Evolutionary conservation across 2,113 vertebrate species (phyloP), one percentile per base, ranked within the genome.

Genomic region (Todiramphus chloris): DNA sequence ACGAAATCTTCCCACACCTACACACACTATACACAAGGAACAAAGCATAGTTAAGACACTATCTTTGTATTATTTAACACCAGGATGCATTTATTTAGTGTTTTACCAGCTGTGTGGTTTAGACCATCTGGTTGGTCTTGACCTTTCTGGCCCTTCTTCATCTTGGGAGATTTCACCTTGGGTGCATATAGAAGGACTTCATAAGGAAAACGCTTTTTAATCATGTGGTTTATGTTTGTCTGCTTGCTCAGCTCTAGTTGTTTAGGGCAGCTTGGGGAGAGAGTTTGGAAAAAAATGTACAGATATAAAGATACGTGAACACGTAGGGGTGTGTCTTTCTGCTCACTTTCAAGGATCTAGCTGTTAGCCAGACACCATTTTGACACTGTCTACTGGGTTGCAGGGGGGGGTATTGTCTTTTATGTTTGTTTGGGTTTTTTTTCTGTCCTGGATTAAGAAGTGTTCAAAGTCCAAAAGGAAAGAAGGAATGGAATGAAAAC

Each of bases 401-500:
- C 30, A 56, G 11, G 39, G 8, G 8, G 5, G 0, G 2, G 7
- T 6, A 23, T 58, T 51, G 46, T 15, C 5, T 23, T 41, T 55
- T 83, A n/a, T n/a, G 11, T 56, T 68, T 48, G 23, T 17, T 83
- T 59, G 20, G 11, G 20, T 4, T 62, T 83, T 69, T 68, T 37
- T 50, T 30, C 50, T 67, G 37, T 58, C 69, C 62, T 89, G 68
- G 27, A 70, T 82, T 96, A 43, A 76, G 50, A 69, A 67, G 44
- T 43, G 33, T 87, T 89, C 80, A 50, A 88, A 91, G 69, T 74
- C 46, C 33, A 83, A 81, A 75, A 76, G 8, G 15, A 75, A 89
- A 93, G 84, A 92, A 60, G 31, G 78, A 78, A 79, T 39, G 90
- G 83, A 96, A 97, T 93, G 73, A 94, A 97, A 96, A 97, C 79